Evolutionary conservation across 2,888 invertebrate genomes (phyloP).

Genomic region (Cantharis lateralis): DNA sequence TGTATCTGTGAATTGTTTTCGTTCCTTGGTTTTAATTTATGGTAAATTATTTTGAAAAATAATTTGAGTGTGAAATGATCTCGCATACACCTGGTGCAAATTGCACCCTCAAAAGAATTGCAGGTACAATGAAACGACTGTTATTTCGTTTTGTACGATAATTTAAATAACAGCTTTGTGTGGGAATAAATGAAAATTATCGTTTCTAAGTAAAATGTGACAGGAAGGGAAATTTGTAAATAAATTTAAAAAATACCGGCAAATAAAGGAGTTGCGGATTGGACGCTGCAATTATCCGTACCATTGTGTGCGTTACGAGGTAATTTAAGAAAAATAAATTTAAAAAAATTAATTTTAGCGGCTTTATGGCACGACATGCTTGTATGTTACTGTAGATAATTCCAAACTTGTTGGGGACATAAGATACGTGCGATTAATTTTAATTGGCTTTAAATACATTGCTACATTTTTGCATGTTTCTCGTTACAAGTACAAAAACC

Average conservation of each 20-base stretch:
- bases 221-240: neutral
- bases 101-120: neutral
- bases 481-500: slow-evolving; percentile 25
- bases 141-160: neutral
- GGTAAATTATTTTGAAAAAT: neutral
- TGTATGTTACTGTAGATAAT: slow-evolving; percentile 21
- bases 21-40: neutral
- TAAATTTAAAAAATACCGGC: neutral
- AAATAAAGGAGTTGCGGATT: neutral
- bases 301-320: neutral
- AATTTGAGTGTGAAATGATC: neutral
- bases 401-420: slow-evolving; percentile 21
- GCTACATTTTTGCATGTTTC: slow-evolving; percentile 28
- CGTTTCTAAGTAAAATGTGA: neutral
- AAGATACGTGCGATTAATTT: slow-evolving; percentile 32
- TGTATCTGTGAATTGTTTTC: neutral
- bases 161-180: neutral
- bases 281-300: neutral
- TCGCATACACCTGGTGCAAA: neutral
- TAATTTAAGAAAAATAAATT: neutral
- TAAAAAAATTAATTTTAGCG: slow-evolving; percentile 7
- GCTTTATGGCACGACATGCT: slow-evolving; percentile 21
- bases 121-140: neutral
- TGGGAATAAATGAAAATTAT: neutral
- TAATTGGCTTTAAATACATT: slow-evolving; percentile 31